Conservation (phyloP, 2,888 invertebrate genomes). For the Drosophila multiciliata region DNA sequence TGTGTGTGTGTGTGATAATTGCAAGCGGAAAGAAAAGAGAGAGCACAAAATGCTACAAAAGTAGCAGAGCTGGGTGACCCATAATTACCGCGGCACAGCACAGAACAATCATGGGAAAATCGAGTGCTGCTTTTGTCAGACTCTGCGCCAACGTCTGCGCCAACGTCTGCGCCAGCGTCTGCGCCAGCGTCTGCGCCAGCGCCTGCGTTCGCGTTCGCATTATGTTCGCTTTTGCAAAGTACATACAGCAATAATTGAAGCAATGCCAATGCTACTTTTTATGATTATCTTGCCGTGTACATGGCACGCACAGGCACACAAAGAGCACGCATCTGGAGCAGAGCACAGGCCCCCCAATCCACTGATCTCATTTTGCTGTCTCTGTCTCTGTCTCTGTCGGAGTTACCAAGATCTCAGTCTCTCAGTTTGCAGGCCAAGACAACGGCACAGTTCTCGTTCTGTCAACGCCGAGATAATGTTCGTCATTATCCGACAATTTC, state of each 20-base stretch:
- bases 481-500: conserved; percentile 60
- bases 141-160: conserved; percentile 8
- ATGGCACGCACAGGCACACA: conserved; percentile 51
- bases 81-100: conserved; percentile 69
- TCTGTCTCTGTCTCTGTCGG: conserved; percentile 15
- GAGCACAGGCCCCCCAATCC: conserved; percentile 25
- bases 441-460: conserved; percentile 48
- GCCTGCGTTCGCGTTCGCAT: not conserved
- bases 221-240: conserved; percentile 51
- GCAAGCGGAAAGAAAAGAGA: conserved; percentile 58
- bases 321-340: conserved; percentile 39
- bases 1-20: conserved; percentile 66
- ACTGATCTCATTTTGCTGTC: conserved; percentile 23
- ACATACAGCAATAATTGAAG: conserved; percentile 68
- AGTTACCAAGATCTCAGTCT: conserved; percentile 6
- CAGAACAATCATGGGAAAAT: conserved; percentile 80
- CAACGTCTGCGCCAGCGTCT: no score
- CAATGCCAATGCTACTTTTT: conserved; percentile 75
- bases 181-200: no score
- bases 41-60: conserved; percentile 29
- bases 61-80: conserved; percentile 67
- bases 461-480: conserved; percentile 66
- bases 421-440: conserved; percentile 8
- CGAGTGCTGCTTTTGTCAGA: conserved; percentile 23
- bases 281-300: conserved; percentile 74